phyloP scores from a whole-genome alignment of 2,113 vertebrate genomes.

The Zosterops lateralis region DNA sequence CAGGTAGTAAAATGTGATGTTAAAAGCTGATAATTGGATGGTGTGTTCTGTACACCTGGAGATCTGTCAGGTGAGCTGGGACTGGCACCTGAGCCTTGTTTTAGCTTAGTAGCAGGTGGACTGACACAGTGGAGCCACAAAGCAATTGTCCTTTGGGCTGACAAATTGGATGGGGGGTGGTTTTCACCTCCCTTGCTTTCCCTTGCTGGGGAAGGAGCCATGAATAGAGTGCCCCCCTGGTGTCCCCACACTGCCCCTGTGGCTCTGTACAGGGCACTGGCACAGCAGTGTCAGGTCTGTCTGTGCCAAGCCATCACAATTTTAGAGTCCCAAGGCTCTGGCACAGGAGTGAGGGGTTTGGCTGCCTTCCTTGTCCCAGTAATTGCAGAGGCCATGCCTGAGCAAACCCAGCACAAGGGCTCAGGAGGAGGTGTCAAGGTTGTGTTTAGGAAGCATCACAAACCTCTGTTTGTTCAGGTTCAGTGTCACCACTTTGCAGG shows the following conservation, averaged over 20 bases:
- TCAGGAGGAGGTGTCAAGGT: not conserved
- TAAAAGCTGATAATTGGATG: no score
- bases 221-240: no score
- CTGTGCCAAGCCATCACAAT: not conserved
- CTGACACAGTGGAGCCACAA: not conserved
- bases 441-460: not conserved
- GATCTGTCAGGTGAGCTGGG: not conserved
- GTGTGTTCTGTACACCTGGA: not conserved
- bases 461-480: not conserved
- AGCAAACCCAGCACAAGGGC: not conserved
- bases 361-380: not conserved
- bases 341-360: not conserved
- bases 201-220: not conserved
- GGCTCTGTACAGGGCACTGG: not conserved
- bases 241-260: accelerated
- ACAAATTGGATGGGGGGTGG: not conserved
- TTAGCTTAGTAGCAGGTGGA: not conserved
- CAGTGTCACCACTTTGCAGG: not conserved
- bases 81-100: accelerated
- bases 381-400: not conserved
- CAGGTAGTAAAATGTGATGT: no score
- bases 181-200: not conserved
- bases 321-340: not conserved
- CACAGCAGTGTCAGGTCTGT: not conserved
- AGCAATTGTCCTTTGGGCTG: not conserved